phyloP scores from a whole-genome alignment of 2,888 invertebrate genomes.

The Andricus quercusramuli region DNA sequence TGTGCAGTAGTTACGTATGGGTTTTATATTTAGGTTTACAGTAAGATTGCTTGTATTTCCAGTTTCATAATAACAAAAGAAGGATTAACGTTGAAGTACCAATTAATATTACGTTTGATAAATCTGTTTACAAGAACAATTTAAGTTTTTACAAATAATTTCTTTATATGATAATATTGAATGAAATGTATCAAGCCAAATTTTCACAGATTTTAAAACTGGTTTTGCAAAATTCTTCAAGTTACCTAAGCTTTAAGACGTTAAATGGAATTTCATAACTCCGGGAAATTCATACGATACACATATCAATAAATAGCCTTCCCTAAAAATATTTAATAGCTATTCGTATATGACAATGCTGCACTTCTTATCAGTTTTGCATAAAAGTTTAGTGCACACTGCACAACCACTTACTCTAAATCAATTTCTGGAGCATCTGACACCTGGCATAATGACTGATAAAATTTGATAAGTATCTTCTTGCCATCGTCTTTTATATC shows the following conservation, averaged over 20 bases:
- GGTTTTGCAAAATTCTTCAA: neutral
- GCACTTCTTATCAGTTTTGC: neutral
- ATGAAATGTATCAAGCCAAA: neutral
- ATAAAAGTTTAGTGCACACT: neutral
- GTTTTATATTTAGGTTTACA: neutral
- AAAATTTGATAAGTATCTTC: neutral
- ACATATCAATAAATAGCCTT: conserved; percentile 31
- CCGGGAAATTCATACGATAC: neutral
- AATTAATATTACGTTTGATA: too few relatives aligned
- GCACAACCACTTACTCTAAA: neutral
- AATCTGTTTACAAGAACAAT: neutral
- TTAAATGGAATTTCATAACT: neutral
- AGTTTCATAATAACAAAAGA: too few relatives aligned
- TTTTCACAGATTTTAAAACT: neutral
- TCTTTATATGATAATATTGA: neutral
- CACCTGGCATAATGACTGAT: neutral
- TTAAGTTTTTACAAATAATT: neutral
- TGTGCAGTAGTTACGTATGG: neutral
- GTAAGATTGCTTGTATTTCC: neutral
- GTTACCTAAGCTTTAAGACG: neutral
- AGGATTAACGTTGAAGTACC: neutral
- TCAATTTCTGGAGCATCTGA: neutral
- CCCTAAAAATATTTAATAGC: neutral
- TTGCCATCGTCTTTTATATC: neutral
- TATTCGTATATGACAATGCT: neutral